Evolutionary conservation across 2,888 invertebrate species (phyloP).

Genomic region (Apeira syringaria): DNA sequence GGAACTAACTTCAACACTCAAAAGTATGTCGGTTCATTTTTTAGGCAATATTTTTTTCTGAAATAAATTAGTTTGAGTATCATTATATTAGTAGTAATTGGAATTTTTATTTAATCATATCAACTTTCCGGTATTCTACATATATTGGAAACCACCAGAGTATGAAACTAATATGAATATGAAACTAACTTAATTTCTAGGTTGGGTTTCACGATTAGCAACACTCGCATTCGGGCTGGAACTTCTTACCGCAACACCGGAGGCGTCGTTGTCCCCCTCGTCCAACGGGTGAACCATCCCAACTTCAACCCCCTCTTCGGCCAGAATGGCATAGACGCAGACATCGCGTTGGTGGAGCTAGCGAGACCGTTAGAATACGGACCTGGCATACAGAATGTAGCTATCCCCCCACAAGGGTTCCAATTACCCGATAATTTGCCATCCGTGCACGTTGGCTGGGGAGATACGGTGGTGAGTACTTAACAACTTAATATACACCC

Average conservation of each 20-base stretch:
- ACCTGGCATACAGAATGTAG: conserved; percentile 3
- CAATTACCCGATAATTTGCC: conserved; percentile 16
- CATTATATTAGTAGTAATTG: too few relatives aligned
- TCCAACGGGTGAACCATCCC: conserved; percentile 20
- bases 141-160: too few relatives aligned
- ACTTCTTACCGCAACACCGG: conserved; percentile 17
- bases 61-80: too few relatives aligned
- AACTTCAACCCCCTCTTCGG: conserved; percentile 4
- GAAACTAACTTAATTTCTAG: conserved; percentile 2
- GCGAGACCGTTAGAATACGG: neutral
- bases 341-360: conserved; percentile 20
- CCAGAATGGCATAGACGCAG: conserved; percentile 9
- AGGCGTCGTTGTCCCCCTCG: conserved; percentile 13
- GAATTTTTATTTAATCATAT: too few relatives aligned
- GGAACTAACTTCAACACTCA: too few relatives aligned
- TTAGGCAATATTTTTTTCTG: too few relatives aligned
- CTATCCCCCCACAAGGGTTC: conserved; percentile 10
- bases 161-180: too few relatives aligned
- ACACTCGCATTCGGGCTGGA: conserved; percentile 30
- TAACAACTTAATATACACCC: too few relatives aligned
- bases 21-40: too few relatives aligned
- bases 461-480: conserved; percentile 12
- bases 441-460: conserved; percentile 25
- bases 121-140: too few relatives aligned
- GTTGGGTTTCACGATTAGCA: neutral